These are phyloP conservation scores for Crotalus adamanteus DNA, from an alignment of 2,797 vertebrate species.

Conservation along the genomic window DNA sequence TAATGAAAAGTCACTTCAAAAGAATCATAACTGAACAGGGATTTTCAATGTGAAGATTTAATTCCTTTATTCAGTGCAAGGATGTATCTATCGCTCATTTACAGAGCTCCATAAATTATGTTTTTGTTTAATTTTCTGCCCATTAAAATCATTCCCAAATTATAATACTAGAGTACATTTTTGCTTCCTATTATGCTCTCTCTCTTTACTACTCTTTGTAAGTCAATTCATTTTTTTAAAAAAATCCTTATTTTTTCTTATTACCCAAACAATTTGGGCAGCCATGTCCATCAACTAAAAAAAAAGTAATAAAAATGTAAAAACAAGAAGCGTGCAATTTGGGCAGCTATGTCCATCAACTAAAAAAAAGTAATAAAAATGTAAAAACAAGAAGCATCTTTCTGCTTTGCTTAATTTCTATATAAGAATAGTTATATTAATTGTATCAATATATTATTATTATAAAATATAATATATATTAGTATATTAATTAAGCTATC, in stretches of 20 bases:
- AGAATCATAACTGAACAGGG: neutral
- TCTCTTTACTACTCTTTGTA: neutral
- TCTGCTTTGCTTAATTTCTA: neutral
- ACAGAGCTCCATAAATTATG: neutral
- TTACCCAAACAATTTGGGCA: neutral
- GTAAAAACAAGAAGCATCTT: neutral
- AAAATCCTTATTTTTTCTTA: neutral
- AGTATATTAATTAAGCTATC: neutral
- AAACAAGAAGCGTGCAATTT: neutral
- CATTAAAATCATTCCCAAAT: neutral
- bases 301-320: neutral
- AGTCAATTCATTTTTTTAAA: neutral
- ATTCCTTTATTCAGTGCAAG: neutral
- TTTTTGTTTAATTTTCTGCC: neutral
- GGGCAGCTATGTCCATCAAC: neutral
- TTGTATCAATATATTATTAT: neutral
- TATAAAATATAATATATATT: neutral
- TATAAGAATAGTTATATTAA: neutral
- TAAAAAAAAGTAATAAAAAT: neutral
- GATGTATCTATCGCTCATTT: neutral
- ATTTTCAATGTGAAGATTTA: neutral
- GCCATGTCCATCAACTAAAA: neutral
- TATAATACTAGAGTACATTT: neutral
- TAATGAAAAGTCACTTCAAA: neutral
- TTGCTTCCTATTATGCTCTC: neutral